These are phyloP conservation scores for Anagrus nilaparvatae DNA, from an alignment of 1,140 invertebrate species.

Conservation along the genomic window DNA sequence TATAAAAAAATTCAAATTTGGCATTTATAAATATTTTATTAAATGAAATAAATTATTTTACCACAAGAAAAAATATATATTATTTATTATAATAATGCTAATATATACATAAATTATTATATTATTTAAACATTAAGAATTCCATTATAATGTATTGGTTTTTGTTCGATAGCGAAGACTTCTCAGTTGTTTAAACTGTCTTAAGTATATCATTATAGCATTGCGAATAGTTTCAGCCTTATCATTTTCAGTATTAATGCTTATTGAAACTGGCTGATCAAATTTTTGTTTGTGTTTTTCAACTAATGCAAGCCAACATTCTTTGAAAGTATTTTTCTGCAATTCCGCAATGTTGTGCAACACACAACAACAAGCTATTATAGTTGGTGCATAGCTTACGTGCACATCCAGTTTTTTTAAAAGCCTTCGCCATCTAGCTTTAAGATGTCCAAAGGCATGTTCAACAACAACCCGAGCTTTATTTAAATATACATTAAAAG, in stretches of 20 bases:
- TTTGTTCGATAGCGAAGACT: too few relatives aligned
- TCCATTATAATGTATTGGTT: too few relatives aligned
- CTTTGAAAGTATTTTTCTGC: conserved; percentile 1
- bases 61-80: too few relatives aligned
- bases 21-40: too few relatives aligned
- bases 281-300: background rate
- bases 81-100: too few relatives aligned
- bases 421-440: conserved; percentile 17
- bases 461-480: conserved; percentile 24
- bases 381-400: conserved; percentile 15
- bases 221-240: background rate
- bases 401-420: conserved; percentile 19
- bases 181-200: too few relatives aligned
- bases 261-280: background rate
- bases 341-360: conserved; percentile 20
- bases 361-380: conserved; percentile 17
- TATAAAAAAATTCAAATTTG: too few relatives aligned
- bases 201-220: too few relatives aligned
- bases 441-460: conserved; percentile 31
- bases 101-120: too few relatives aligned
- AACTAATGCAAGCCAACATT: background rate
- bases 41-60: too few relatives aligned
- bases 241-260: background rate
- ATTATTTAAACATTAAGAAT: too few relatives aligned
- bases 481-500: conserved; percentile 27